Conservation (phyloP, 2,113 vertebrate genomes). For the Rynchops niger region DNA sequence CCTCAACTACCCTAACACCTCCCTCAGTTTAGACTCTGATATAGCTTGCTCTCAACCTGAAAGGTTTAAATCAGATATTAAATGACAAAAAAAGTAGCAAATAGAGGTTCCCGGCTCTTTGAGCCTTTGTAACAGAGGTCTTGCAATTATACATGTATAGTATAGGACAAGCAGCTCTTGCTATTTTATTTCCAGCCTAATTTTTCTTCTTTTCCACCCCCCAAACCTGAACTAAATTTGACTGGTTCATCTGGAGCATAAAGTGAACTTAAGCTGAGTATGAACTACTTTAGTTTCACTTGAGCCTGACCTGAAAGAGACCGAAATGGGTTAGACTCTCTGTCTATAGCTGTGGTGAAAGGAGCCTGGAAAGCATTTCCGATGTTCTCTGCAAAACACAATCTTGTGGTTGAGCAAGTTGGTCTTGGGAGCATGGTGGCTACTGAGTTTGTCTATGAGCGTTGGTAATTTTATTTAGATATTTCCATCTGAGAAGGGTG, state of each 20-base stretch:
- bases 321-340: neutral
- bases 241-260: neutral
- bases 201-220: neutral
- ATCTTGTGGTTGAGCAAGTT: neutral
- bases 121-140: neutral
- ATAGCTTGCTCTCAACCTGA: neutral
- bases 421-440: neutral
- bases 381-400: neutral
- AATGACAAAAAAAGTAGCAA: neutral
- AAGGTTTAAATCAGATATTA: neutral
- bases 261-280: neutral
- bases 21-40: rapidly evolving
- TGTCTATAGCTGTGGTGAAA: neutral
- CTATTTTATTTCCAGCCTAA: neutral
- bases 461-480: neutral
- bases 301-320: neutral
- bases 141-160: neutral
- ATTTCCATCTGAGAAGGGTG: neutral
- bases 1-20: neutral
- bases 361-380: neutral
- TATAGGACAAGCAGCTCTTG: neutral
- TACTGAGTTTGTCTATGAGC: neutral
- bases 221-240: neutral
- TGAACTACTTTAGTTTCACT: neutral
- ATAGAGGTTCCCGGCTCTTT: neutral